Conservation (phyloP, 2,888 invertebrate genomes). For the Nezara viridula region DNA sequence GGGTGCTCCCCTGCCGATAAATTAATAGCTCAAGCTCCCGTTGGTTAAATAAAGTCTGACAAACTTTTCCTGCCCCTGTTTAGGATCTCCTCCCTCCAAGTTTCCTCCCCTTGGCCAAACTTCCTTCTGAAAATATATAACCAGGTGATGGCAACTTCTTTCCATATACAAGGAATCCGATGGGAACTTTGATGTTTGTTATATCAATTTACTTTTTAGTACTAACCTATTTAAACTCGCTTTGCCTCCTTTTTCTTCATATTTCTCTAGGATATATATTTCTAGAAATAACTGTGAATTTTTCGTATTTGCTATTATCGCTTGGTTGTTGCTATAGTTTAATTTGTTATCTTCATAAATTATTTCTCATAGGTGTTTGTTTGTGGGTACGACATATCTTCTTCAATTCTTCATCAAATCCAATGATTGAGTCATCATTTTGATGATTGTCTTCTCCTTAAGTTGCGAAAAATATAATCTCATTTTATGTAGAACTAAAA, state of each 20-base stretch:
- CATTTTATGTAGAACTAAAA: too few species aligned
- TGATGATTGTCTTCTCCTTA: too few species aligned
- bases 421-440: too few species aligned
- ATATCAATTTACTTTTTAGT: background rate
- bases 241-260: background rate
- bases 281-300: background rate
- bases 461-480: too few species aligned
- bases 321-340: too few species aligned
- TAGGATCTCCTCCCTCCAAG: constrained; percentile 21
- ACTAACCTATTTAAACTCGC: background rate
- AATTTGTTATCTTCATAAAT: too few species aligned
- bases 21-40: constrained; percentile 30
- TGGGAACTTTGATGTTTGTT: constrained; percentile 10
- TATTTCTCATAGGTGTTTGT: too few species aligned
- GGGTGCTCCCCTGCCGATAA: background rate
- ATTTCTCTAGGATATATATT: background rate
- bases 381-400: too few species aligned
- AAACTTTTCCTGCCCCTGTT: constrained; percentile 11
- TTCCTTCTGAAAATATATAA: constrained; percentile 37
- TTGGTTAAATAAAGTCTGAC: constrained; percentile 50
- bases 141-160: constrained; percentile 20
- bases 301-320: too few species aligned
- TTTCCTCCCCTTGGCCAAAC: constrained; percentile 1
- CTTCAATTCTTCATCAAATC: too few species aligned
- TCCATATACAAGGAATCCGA: constrained; percentile 11